phyloP scores from a whole-genome alignment of 2,797 vertebrate genomes.

The Lepilemur septentrionalis region DNA sequence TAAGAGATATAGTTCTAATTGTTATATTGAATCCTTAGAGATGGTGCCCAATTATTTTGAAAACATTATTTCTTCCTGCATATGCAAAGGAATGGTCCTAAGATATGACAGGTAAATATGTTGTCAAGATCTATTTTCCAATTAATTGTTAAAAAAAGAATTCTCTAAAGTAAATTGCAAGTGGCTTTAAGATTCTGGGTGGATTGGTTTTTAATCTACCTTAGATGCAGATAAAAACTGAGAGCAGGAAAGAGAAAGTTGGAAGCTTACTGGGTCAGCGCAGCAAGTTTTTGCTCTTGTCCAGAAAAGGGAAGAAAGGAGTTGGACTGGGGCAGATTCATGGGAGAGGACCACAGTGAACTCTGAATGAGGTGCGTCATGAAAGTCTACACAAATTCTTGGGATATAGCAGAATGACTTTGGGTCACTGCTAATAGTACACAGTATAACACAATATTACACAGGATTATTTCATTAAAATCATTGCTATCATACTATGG shows the following conservation, averaged over 20 bases:
- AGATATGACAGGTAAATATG: neutral
- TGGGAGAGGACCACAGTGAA: neutral
- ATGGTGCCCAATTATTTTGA: neutral
- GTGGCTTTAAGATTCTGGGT: neutral
- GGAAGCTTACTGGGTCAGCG: neutral
- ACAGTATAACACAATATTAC: neutral
- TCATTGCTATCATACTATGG: neutral
- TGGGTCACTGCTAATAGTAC: neutral
- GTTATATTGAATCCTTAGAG: neutral
- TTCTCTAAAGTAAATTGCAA: conserved; percentile 28
- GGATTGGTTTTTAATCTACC: neutral
- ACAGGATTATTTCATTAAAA: conserved; percentile 11
- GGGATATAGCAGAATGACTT: neutral
- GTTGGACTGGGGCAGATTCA: neutral
- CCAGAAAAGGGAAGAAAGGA: neutral
- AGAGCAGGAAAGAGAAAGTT: neutral
- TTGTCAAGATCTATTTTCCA: conserved; percentile 15
- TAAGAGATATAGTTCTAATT: neutral
- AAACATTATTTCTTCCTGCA: neutral
- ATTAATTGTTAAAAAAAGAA: conserved; percentile 9
- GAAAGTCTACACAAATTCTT: neutral
- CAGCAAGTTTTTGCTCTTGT: neutral
- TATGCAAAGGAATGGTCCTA: neutral
- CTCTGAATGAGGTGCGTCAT: neutral
- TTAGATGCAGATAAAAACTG: neutral